These are phyloP conservation scores for Drosophila falleni DNA, from an alignment of 2,888 invertebrate genomes.

Conservation along the genomic window DNA sequence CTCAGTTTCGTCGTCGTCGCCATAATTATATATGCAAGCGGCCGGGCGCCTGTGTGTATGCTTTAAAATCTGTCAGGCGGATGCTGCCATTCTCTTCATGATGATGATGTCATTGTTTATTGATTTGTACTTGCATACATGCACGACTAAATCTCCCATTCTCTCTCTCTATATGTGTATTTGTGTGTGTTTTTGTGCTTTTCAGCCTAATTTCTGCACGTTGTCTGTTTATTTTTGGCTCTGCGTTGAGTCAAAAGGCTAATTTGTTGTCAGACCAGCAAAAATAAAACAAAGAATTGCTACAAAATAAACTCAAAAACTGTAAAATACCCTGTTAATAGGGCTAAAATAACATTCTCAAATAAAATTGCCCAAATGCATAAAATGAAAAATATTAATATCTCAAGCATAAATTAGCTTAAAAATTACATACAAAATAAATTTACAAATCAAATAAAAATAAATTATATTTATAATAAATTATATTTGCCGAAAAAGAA, in stretches of 20 bases:
- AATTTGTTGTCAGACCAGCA: conserved; percentile 47
- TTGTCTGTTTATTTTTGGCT: conserved; percentile 62
- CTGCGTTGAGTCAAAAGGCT: conserved; percentile 58
- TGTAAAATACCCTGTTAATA: background rate
- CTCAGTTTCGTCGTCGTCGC: conserved; percentile 43
- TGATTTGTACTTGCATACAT: conserved; percentile 60
- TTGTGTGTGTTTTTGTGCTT: conserved; percentile 7
- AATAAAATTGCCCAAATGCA: too few species aligned
- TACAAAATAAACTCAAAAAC: background rate
- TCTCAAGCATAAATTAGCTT: too few species aligned
- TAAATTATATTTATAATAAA: too few species aligned
- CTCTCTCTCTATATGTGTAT: background rate
- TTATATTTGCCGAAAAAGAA: too few species aligned
- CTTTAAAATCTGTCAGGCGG: conserved; percentile 42
- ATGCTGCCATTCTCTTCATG: conserved; percentile 40
- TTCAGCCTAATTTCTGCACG: conserved; percentile 51
- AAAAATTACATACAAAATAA: too few species aligned
- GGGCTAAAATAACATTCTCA: too few species aligned
- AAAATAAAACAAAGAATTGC: background rate
- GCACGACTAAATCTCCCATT: conserved; percentile 23
- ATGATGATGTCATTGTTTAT: conserved; percentile 78
- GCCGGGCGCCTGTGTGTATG: conserved; percentile 44
- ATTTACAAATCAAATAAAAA: too few species aligned
- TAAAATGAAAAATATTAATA: too few species aligned
- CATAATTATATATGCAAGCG: conserved; percentile 76